phyloP scores from a whole-genome alignment of 2,888 invertebrate genomes.

The Zelleria hepariella region DNA sequence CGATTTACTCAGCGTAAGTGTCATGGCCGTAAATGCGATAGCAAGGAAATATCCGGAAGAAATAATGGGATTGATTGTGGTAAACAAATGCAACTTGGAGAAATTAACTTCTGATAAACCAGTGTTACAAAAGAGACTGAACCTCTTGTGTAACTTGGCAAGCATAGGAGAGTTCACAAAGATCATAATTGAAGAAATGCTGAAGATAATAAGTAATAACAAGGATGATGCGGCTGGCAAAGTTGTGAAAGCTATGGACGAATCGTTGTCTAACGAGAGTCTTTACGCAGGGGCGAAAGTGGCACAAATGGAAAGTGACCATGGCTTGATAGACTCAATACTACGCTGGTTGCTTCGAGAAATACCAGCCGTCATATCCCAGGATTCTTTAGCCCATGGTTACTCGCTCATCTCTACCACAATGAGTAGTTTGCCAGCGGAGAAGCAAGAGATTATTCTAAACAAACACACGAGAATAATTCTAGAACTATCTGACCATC shows the following conservation, averaged over 20 bases:
- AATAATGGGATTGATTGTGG: constrained; percentile 65
- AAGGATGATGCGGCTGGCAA: constrained; percentile 27
- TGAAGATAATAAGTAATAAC: constrained; percentile 39
- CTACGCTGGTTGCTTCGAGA: constrained; percentile 46
- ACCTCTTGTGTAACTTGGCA: constrained; percentile 55
- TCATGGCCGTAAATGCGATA: constrained; percentile 66
- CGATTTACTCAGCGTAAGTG: constrained; percentile 52
- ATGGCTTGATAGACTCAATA: constrained; percentile 49
- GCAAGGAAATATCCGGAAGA: constrained; percentile 62
- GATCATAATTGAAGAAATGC: constrained; percentile 54
- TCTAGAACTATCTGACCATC: constrained; percentile 30
- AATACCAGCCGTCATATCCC: constrained; percentile 23
- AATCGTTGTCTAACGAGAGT: constrained; percentile 39
- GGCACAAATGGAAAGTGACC: constrained; percentile 54
- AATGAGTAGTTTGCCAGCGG: constrained; percentile 38
- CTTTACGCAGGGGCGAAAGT: constrained; percentile 46
- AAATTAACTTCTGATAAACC: constrained; percentile 37
- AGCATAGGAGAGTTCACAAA: constrained; percentile 62
- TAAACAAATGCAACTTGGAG: constrained; percentile 52
- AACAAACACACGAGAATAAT: constrained; percentile 34
- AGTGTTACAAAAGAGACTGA: constrained; percentile 47
- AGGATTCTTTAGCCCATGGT: constrained; percentile 35
- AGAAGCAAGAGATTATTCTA: constrained; percentile 40
- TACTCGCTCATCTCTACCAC: constrained; percentile 47
- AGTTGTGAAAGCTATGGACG: constrained; percentile 45